A percentile compares a stretch with the other conserved stretches of the same genome.
Conservation (phyloP, 2,113 vertebrate genomes). For the Cyprinodon brontotheroides region DNA sequence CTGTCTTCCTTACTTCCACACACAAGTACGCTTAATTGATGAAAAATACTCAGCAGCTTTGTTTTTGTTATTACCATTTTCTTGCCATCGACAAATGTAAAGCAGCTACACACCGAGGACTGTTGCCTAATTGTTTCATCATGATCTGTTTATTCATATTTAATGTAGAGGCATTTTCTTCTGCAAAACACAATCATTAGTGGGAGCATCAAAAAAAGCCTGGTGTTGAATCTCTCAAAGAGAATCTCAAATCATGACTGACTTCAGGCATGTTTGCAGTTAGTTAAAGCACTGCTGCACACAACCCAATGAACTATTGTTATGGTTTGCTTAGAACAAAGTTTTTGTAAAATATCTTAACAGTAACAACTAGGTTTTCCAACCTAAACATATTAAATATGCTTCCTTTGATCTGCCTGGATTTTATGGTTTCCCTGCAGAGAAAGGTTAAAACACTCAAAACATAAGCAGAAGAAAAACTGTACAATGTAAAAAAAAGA, state of each 20-base stretch:
- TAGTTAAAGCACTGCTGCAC: conserved; percentile 23
- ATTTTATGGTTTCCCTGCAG: conserved; percentile 56
- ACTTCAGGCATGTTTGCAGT: conserved; percentile 67
- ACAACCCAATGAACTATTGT: conserved; percentile 51
- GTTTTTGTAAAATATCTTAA: conserved; percentile 69
- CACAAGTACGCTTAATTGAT: conserved; percentile 45
- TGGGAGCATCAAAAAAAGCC: conserved; percentile 56
- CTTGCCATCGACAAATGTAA: conserved; percentile 49
- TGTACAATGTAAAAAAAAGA: conserved; percentile 29
- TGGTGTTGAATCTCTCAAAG: conserved; percentile 78
- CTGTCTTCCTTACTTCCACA: conserved; percentile 17
- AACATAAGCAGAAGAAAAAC: conserved; percentile 47
- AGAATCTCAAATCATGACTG: conserved; percentile 74
- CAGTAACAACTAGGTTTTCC: conserved; percentile 68
- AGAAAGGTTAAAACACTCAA: conserved; percentile 48
- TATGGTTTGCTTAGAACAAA: conserved; percentile 68
- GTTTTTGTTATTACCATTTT: conserved; percentile 58
- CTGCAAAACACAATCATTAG: conserved; percentile 72
- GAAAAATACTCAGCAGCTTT: conserved; percentile 46
- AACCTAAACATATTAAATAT: conserved; percentile 80
- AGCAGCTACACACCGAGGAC: conserved; percentile 56
- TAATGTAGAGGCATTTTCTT: conserved; percentile 71
- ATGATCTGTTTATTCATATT: conserved; percentile 78
- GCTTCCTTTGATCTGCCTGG: conserved; percentile 72
- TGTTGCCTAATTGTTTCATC: conserved; percentile 78